A percentile compares a stretch with the other conserved stretches of the same genome.
Evolutionary conservation across 2,797 vertebrate genomes (phyloP).

Genomic region (Pteropus rufus): DNA sequence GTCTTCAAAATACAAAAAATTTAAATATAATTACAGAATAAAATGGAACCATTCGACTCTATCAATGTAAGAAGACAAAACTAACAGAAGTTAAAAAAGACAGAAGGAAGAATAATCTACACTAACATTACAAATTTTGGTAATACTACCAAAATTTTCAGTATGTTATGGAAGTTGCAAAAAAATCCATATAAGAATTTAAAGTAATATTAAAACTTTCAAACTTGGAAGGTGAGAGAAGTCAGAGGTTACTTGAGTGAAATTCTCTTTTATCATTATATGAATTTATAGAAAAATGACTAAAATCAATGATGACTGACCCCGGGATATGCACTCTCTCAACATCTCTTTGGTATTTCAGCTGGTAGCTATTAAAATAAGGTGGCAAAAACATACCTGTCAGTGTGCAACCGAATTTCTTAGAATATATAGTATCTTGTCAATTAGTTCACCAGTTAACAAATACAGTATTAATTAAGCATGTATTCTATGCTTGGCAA

Average conservation of each 20-base stretch:
- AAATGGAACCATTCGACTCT: background rate
- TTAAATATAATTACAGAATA: constrained; percentile 11
- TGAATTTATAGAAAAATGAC: background rate
- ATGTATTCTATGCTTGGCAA: background rate
- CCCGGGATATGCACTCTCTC: background rate
- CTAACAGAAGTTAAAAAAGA: background rate
- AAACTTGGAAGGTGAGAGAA: background rate
- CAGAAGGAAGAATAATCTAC: background rate
- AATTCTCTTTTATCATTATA: background rate
- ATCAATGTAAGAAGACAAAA: background rate
- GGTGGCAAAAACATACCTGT: background rate
- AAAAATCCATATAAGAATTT: background rate
- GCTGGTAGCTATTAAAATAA: background rate
- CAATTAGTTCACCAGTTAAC: background rate
- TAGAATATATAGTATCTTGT: background rate
- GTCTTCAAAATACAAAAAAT: background rate
- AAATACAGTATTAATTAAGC: background rate
- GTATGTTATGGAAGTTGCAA: background rate
- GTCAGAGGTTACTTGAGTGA: background rate
- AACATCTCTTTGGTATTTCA: background rate
- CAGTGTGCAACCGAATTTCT: background rate
- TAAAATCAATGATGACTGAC: background rate
- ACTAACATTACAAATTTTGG: background rate
- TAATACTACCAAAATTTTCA: background rate
- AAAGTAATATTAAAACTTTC: background rate